phyloP scores from a whole-genome alignment of 1,140 invertebrate species.

The Nasonia longicornis region DNA sequence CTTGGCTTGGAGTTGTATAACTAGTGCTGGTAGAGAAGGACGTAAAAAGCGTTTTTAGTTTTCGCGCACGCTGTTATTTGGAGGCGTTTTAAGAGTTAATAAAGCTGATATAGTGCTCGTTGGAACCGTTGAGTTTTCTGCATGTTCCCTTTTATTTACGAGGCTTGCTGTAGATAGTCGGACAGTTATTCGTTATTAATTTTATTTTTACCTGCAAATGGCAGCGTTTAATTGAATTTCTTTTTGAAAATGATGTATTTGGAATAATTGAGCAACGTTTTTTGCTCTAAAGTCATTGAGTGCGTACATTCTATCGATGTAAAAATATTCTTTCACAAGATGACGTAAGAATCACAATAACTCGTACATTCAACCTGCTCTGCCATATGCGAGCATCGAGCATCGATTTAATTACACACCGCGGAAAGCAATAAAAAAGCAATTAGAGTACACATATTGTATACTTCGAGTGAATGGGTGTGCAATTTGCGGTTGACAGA shows the following conservation, averaged over 20 bases:
- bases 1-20: not conserved
- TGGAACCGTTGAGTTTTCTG: not conserved
- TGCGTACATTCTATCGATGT: not conserved
- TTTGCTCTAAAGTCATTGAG: not conserved
- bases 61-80: not conserved
- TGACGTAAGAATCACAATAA: not conserved
- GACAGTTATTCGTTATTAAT: not conserved
- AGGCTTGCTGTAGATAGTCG: not conserved
- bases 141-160: too few relatives aligned
- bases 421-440: not conserved
- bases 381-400: not conserved
- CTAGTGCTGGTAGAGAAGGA: not conserved
- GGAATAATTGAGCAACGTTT: not conserved
- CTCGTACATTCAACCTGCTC: not conserved
- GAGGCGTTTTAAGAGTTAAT: slow-evolving; percentile 3
- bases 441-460: not conserved
- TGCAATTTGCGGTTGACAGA: not conserved
- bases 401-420: not conserved
- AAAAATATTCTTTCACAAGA: not conserved
- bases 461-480: not conserved
- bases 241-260: not conserved
- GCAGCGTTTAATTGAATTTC: not conserved
- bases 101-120: not conserved
- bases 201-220: not conserved
- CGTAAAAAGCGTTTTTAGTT: not conserved